phyloP scores from a whole-genome alignment of 2,797 vertebrate genomes.

The Dendrocincla fuliginosa region DNA sequence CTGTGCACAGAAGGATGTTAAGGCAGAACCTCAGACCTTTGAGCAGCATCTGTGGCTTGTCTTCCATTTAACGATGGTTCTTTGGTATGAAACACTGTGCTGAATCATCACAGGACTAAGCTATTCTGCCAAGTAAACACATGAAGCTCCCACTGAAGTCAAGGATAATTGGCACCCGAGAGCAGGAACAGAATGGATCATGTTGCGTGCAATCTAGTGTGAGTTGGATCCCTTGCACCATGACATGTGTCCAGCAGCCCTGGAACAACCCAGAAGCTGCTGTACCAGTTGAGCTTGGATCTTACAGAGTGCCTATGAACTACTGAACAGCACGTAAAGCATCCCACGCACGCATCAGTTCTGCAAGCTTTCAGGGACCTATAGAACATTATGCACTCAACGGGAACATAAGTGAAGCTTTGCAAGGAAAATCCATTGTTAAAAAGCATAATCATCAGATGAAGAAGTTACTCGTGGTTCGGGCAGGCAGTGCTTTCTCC shows the following conservation, averaged over 20 bases:
- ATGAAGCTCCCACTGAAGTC: conserved; percentile 32
- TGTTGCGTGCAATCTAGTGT: not conserved
- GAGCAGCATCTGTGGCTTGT: not conserved
- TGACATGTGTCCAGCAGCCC: conserved; percentile 43
- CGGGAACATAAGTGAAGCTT: not conserved
- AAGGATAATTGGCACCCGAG: not conserved
- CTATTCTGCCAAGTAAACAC: conserved; percentile 43
- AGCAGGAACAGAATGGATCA: not conserved
- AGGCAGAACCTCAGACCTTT: not conserved
- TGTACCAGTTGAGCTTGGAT: not conserved
- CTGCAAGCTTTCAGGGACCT: conserved; percentile 20
- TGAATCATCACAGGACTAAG: not conserved
- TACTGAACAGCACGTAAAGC: not conserved
- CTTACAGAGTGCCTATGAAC: not conserved
- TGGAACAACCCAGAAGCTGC: not conserved
- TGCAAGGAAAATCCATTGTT: not conserved
- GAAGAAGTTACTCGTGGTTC: not conserved
- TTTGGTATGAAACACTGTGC: not conserved
- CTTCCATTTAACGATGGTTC: not conserved
- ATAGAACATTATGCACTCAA: not conserved
- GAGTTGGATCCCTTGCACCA: not conserved
- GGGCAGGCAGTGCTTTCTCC: not conserved
- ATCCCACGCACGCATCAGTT: not conserved
- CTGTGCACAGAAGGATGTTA: accelerated
- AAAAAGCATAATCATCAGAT: not conserved